These are phyloP conservation scores for Perca fluviatilis DNA, from an alignment of 2,113 vertebrate genomes.

Conservation along the genomic window DNA sequence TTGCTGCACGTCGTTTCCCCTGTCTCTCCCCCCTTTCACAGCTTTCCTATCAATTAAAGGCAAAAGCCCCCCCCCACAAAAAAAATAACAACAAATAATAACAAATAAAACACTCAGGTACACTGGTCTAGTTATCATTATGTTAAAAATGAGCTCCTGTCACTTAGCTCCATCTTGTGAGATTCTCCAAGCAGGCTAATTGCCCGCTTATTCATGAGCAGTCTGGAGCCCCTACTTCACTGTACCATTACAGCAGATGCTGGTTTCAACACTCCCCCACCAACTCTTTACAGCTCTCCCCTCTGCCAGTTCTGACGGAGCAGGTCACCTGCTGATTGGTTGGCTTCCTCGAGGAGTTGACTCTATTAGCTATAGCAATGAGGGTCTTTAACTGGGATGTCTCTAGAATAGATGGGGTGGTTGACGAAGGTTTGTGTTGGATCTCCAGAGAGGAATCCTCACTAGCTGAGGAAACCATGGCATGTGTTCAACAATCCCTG, in stretches of 20 bases:
- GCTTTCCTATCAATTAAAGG: too few species aligned
- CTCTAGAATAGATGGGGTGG: conserved; percentile 49
- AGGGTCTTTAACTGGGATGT: conserved; percentile 49
- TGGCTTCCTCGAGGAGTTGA: conserved; percentile 52
- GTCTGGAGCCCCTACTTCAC: conserved; percentile 39
- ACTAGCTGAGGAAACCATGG: conserved; percentile 36
- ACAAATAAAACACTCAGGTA: conserved; percentile 1
- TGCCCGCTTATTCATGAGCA: conserved; percentile 67
- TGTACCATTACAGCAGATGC: conserved; percentile 56
- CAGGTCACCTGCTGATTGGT: conserved; percentile 63
- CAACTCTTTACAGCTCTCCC: conserved; percentile 25
- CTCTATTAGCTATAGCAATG: conserved; percentile 69
- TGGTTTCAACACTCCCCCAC: conserved; percentile 37
- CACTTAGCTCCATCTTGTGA: conserved; percentile 45
- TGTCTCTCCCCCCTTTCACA: too few species aligned
- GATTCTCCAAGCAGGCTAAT: conserved; percentile 58
- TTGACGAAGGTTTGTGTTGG: conserved; percentile 17
- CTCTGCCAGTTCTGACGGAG: conserved; percentile 50
- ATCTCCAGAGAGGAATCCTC: conserved; percentile 45
- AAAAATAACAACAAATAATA: too few species aligned
- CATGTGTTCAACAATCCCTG: conserved; percentile 42
- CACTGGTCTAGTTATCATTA: conserved; percentile 24
- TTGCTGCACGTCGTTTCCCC: too few species aligned
- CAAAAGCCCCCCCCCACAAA: too few species aligned
- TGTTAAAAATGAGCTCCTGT: conserved; percentile 51